phyloP scores from a whole-genome alignment of 1,140 invertebrate species.

The Chironomus striatipennis region DNA sequence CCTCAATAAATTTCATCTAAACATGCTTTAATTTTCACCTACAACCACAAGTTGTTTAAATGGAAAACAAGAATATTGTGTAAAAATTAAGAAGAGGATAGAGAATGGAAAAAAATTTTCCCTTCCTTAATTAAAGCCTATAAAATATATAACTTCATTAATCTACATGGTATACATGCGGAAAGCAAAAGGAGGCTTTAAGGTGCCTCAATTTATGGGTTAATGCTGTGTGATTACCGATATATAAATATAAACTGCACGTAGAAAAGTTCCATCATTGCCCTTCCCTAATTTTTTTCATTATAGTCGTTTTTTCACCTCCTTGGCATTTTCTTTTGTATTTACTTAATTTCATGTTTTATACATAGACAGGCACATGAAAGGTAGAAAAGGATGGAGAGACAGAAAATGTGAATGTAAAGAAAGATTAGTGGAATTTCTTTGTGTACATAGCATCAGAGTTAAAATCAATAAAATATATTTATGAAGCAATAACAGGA shows the following conservation, averaged over 20 bases:
- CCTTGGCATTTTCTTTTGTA: background rate
- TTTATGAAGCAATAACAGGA: no score
- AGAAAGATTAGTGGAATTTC: no score
- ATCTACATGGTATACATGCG: background rate
- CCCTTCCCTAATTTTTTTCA: background rate
- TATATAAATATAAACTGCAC: constrained; percentile 14
- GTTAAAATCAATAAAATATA: no score
- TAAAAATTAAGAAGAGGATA: no score
- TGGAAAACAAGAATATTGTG: no score
- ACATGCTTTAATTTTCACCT: background rate
- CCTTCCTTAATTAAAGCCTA: constrained; percentile 7
- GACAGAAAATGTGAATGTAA: no score
- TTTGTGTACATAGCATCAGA: no score
- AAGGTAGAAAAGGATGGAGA: no score
- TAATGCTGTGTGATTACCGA: background rate
- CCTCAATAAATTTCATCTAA: no score
- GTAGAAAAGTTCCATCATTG: background rate
- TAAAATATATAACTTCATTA: constrained; percentile 9
- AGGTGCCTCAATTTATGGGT: constrained; percentile 9
- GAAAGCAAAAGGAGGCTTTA: background rate
- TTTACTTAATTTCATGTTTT: background rate
- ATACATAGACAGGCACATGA: background rate
- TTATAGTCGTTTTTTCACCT: no score
- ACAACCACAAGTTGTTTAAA: background rate
- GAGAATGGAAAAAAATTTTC: no score